Evolutionary conservation across 2,888 invertebrate genomes (phyloP).

Genomic region (Philhelius pedissequus): DNA sequence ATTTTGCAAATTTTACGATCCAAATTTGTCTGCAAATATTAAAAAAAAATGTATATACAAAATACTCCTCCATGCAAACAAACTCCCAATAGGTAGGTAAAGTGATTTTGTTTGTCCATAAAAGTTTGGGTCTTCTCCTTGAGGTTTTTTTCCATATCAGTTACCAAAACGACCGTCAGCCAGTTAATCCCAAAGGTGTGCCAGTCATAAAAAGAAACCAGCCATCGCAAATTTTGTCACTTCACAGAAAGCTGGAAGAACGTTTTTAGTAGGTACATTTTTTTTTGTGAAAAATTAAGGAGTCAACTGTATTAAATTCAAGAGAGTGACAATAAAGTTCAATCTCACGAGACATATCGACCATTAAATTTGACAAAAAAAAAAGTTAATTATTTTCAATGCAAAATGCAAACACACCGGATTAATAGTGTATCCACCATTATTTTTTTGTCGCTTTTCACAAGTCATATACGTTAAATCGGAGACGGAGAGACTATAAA

Average conservation of each 20-base stretch:
- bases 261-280: too few relatives aligned
- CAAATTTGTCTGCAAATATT: slow-evolving; percentile 4
- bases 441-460: background rate
- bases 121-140: background rate
- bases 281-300: background rate
- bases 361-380: slow-evolving; percentile 47
- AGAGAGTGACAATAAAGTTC: slow-evolving; percentile 41
- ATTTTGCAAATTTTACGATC: background rate
- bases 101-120: slow-evolving; percentile 12
- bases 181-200: slow-evolving; percentile 51
- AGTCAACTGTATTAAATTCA: slow-evolving; percentile 15
- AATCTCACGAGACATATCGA: slow-evolving; percentile 53
- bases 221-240: slow-evolving; percentile 30
- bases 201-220: slow-evolving; percentile 13
- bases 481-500: background rate
- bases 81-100: background rate
- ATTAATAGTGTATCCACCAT: background rate
- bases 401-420: background rate
- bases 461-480: background rate
- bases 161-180: slow-evolving; percentile 37
- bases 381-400: background rate
- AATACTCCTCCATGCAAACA: slow-evolving; percentile 1
- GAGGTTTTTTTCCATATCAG: slow-evolving; percentile 37
- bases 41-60: background rate
- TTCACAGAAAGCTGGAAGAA: background rate